phyloP scores from a whole-genome alignment of 1,140 invertebrate species.

The Brachionus paranguensis region DNA sequence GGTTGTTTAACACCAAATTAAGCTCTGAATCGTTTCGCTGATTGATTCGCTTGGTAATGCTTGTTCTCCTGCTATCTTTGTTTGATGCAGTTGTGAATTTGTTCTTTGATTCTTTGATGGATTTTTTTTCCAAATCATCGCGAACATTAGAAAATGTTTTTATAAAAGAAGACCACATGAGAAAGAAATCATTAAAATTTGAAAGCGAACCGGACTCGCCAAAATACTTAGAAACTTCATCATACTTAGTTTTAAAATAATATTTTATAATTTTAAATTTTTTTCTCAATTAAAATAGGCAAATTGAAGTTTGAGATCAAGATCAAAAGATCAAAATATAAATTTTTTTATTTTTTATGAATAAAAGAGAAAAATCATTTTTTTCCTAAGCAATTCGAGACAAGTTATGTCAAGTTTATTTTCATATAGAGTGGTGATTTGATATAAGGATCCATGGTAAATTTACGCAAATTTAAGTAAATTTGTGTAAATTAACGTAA shows the following conservation, averaged over 20 bases:
- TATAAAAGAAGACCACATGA: conserved; percentile 3
- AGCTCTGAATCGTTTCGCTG: background rate
- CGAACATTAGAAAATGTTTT: background rate
- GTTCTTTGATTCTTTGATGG: background rate
- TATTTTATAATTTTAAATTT: no score
- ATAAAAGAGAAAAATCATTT: no score
- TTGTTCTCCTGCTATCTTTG: background rate
- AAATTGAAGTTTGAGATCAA: no score
- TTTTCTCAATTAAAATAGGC: no score
- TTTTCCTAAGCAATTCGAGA: no score
- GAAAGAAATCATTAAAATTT: conserved; percentile 14
- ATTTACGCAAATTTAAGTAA: no score
- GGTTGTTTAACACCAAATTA: background rate
- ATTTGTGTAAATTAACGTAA: no score
- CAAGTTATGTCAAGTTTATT: no score
- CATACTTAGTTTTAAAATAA: background rate
- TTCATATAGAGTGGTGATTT: no score
- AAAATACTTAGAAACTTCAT: conserved; percentile 2
- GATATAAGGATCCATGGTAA: no score
- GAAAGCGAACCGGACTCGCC: background rate
- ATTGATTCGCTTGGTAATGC: background rate
- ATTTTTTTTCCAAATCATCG: background rate
- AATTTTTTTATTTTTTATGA: no score
- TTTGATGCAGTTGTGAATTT: background rate
- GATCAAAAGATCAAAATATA: no score